A percentile compares a stretch with the other conserved stretches of the same genome.
phyloP scores from a whole-genome alignment of 2,797 vertebrate species.

The Heterohyrax brucei region DNA sequence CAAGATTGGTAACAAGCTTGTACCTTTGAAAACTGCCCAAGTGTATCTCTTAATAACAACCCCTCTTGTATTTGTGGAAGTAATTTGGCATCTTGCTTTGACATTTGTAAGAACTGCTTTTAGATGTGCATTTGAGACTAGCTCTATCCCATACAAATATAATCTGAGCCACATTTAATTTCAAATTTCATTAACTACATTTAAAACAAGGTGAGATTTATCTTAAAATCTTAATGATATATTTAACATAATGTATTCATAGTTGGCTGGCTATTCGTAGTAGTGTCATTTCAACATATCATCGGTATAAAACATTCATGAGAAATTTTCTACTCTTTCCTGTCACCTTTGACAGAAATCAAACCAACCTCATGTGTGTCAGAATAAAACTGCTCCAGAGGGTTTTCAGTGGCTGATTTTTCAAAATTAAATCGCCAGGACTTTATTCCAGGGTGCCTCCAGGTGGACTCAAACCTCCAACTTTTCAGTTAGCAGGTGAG shows the following conservation, averaged over 20 bases:
- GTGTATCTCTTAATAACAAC: not conserved
- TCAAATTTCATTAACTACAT: not conserved
- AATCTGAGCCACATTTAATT: not conserved
- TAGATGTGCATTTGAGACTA: not conserved
- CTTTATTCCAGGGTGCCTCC: not conserved
- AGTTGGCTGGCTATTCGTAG: not conserved
- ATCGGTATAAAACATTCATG: not conserved
- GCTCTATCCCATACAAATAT: not conserved
- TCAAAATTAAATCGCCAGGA: not conserved
- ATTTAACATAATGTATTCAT: not conserved
- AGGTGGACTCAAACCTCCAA: not conserved
- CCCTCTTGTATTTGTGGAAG: not conserved
- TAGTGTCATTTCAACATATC: not conserved
- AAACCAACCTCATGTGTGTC: no score
- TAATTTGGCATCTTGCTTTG: not conserved
- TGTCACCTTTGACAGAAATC: not conserved
- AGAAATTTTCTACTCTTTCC: not conserved
- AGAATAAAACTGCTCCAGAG: no score
- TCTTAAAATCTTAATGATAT: not conserved
- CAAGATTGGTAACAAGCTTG: rapidly evolving
- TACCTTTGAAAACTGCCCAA: not conserved
- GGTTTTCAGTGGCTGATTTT: not conserved
- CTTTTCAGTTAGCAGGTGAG: not conserved
- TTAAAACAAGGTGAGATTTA: not conserved
- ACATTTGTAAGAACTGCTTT: not conserved